These are phyloP conservation scores for Haliclona indistincta DNA, from an alignment of 37 sponge, comb jelly and placozoan genomes.

Conservation along the genomic window DNA sequence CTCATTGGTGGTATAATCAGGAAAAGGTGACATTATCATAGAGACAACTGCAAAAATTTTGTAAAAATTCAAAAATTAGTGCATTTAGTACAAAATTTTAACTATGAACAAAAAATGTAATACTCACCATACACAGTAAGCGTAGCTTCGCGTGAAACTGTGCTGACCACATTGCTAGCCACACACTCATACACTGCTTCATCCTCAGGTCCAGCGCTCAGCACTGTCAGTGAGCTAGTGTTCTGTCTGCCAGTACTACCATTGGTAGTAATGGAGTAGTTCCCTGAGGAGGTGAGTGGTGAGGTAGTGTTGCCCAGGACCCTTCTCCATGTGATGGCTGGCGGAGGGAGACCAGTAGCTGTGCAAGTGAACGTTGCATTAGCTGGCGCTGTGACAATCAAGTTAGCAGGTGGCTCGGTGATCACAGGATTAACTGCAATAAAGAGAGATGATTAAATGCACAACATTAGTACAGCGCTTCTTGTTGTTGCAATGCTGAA, in stretches of 20 bases:
- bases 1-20: not conserved
- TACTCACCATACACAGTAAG: constrained; percentile 44
- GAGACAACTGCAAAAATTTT: not conserved
- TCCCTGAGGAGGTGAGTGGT: not conserved
- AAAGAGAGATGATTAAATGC: not conserved
- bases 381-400: constrained; percentile 8
- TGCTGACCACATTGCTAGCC: constrained; percentile 40
- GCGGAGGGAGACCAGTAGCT: constrained; percentile 46
- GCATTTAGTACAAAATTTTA: not conserved
- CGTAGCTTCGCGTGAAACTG: constrained; percentile 1
- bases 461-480: not conserved
- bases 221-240: constrained; percentile 27
- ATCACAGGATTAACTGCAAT: constrained; percentile 47
- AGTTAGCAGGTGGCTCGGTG: constrained; percentile 12
- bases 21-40: not conserved
- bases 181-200: constrained; percentile 52
- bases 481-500: not conserved
- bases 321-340: constrained; percentile 61
- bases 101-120: not conserved
- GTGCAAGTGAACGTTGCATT: constrained; percentile 31
- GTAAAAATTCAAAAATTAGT: not conserved
- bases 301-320: not conserved
- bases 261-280: not conserved
- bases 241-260: constrained; percentile 7
- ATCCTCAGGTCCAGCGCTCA: constrained; percentile 9